Evolutionary conservation across 2,113 vertebrate species (phyloP).

Genomic region (Pholis gunnellus): DNA sequence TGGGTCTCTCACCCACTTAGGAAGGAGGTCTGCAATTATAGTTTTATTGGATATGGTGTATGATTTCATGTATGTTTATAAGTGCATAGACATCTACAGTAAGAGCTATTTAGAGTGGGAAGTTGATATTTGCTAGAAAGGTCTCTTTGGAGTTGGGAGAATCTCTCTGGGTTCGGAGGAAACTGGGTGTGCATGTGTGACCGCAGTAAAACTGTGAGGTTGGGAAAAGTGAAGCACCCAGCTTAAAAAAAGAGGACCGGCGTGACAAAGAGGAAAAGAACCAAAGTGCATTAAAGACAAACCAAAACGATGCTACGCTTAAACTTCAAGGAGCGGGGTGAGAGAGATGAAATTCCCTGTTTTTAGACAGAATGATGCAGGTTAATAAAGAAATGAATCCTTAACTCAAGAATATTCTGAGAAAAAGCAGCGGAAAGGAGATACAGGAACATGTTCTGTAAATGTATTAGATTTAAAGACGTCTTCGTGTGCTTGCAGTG

Average conservation of each 20-base stretch:
- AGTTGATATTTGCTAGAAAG: neutral
- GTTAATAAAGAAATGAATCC: neutral
- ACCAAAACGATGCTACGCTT: neutral
- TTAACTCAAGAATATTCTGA: neutral
- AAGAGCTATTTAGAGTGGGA: conserved; percentile 21
- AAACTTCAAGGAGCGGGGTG: neutral
- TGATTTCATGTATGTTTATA: conserved; percentile 19
- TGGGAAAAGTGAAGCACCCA: neutral
- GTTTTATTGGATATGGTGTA: conserved; percentile 38
- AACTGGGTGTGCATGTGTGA: conserved; percentile 27
- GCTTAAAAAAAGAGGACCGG: neutral
- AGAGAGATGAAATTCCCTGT: neutral
- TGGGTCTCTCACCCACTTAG: neutral
- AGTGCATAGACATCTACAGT: neutral
- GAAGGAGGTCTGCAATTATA: conserved; percentile 1
- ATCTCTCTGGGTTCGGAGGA: neutral
- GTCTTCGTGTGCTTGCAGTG: neutral
- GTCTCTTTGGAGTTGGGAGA: neutral
- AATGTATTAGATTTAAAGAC: neutral
- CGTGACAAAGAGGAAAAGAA: neutral
- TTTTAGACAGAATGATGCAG: neutral
- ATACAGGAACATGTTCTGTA: neutral
- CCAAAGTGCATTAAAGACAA: neutral
- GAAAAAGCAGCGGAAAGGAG: neutral
- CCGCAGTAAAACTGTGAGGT: conserved; percentile 21